These are phyloP conservation scores for Corapipo altera DNA, from an alignment of 2,113 vertebrate genomes.

Conservation along the genomic window DNA sequence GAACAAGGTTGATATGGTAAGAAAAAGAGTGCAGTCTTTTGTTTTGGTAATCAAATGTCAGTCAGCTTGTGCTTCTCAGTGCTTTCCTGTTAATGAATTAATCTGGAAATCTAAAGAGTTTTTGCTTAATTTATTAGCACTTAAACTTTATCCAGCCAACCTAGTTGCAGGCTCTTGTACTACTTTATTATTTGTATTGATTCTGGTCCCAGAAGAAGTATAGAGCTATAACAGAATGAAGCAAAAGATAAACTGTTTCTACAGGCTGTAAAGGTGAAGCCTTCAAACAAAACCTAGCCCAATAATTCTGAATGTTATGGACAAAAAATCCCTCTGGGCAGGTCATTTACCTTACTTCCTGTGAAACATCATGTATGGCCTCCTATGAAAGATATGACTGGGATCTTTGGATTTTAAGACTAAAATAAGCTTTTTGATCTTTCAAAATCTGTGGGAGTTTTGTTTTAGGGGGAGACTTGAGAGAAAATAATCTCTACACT, in stretches of 20 bases:
- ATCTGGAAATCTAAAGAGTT: background rate
- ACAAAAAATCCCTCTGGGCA: background rate
- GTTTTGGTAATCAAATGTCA: background rate
- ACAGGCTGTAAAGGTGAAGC: background rate
- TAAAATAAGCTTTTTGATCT: background rate
- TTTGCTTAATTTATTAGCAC: background rate
- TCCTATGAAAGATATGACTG: background rate
- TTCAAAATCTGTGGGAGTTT: fast-evolving
- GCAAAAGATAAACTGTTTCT: background rate
- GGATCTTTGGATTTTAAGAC: background rate
- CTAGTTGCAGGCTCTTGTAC: background rate
- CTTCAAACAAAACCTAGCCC: background rate
- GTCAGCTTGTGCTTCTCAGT: background rate
- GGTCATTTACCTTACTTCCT: background rate
- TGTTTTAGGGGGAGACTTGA: background rate
- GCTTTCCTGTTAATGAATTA: background rate
- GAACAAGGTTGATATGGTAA: background rate
- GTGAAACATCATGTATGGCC: background rate
- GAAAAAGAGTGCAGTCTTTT: background rate
- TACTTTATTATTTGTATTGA: background rate
- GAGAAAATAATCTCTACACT: background rate
- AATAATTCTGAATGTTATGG: background rate
- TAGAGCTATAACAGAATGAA: background rate
- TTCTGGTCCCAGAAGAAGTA: background rate
- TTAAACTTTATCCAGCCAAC: background rate